Conservation (phyloP, 2,797 vertebrate genomes). For the Margarornis squamiger region DNA sequence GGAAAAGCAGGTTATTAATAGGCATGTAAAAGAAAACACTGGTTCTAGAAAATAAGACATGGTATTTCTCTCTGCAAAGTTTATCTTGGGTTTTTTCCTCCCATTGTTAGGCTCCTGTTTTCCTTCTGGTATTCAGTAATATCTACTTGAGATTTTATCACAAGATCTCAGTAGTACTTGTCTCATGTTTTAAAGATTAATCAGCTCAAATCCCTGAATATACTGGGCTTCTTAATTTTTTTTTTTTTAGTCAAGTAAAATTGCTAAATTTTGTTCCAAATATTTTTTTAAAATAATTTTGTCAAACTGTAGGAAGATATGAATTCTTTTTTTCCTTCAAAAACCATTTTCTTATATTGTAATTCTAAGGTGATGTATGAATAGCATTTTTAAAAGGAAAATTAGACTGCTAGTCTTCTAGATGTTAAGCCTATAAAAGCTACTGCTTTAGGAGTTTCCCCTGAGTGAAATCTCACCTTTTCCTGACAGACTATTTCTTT, state of each 20-base stretch:
- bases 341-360: neutral
- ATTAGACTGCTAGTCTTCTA: neutral
- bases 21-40: neutral
- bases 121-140: neutral
- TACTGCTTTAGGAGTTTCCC: neutral
- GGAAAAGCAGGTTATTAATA: neutral
- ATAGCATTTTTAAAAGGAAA: neutral
- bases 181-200: constrained; percentile 9
- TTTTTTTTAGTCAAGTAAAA: neutral
- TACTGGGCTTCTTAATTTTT: neutral
- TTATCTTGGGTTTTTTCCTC: neutral
- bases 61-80: neutral
- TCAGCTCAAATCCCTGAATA: neutral
- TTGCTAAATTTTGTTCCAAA: neutral
- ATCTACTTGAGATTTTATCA: neutral
- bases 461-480: neutral
- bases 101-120: neutral
- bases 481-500: neutral
- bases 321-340: neutral
- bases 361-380: neutral
- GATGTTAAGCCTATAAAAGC: neutral
- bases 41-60: neutral
- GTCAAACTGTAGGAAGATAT: neutral
- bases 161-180: neutral
- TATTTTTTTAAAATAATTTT: neutral